Conservation (phyloP, 23 tunicate genomes). For the Trididemnum clinides region DNA sequence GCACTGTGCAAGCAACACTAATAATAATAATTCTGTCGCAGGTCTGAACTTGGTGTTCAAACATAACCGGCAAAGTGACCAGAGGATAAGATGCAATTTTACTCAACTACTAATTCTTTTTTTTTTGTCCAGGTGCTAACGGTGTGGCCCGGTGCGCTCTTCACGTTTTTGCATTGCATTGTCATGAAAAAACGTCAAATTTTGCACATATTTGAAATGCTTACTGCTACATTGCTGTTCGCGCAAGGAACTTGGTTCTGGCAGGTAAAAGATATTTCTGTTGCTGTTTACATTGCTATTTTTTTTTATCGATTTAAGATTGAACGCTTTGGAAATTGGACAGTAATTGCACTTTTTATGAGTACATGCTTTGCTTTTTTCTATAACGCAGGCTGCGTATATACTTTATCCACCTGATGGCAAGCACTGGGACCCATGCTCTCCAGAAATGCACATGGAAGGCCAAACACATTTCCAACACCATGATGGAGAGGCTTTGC, state of each 20-base stretch:
- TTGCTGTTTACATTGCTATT: too few relatives aligned
- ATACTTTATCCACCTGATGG: conserved; percentile 80
- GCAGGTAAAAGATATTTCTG: conserved; percentile 91
- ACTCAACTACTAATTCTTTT: too few relatives aligned
- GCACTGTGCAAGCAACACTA: too few relatives aligned
- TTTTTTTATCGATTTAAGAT: too few relatives aligned
- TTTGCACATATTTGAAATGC: conserved; percentile 80
- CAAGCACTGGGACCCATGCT: conserved; percentile 75
- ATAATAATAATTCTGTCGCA: too few relatives aligned
- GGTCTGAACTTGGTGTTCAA: too few relatives aligned
- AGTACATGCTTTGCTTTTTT: too few relatives aligned
- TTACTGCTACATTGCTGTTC: conserved; percentile 48
- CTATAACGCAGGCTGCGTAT: conserved; percentile 91
- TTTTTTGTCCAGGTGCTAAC: conserved; percentile 62
- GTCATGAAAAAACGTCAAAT: conserved; percentile 66
- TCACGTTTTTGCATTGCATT: conserved; percentile 61
- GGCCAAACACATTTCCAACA: not conserved
- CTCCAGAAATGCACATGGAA: not conserved
- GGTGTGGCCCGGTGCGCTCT: conserved; percentile 91
- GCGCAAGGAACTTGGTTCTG: conserved; percentile 98
- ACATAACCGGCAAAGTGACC: too few relatives aligned
- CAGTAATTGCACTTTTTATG: too few relatives aligned
- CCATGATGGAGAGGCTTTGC: not conserved
- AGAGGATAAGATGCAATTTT: too few relatives aligned
- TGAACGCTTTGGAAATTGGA: too few relatives aligned